Percentiles rank a stretch among this genome's conserved stretches.
Conservation (phyloP, 2,888 invertebrate genomes). For the Acanthosepion lycidas region DNA sequence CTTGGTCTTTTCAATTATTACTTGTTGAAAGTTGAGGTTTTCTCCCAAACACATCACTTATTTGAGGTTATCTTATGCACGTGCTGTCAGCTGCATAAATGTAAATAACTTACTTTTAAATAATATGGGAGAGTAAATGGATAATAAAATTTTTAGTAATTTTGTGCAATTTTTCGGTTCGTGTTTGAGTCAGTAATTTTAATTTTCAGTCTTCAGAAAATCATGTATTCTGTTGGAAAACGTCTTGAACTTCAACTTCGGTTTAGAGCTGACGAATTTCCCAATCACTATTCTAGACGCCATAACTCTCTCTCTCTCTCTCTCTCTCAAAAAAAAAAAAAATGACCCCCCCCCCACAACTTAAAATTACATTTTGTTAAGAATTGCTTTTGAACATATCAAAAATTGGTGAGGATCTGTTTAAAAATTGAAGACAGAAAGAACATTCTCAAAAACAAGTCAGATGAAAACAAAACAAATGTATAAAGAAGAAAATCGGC, state of each 20-base stretch:
- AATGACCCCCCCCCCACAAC: rapidly evolving
- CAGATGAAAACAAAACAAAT: no score
- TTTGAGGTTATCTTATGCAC: not conserved
- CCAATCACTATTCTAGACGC: not conserved
- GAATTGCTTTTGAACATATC: not conserved
- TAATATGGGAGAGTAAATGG: not conserved
- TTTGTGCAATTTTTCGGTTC: not conserved
- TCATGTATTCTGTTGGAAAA: not conserved
- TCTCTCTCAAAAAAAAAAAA: not conserved
- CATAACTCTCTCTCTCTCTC: not conserved
- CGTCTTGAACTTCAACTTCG: not conserved
- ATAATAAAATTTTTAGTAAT: not conserved
- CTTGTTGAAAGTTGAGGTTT: not conserved
- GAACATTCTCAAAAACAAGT: no score
- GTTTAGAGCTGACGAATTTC: no score
- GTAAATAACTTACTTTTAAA: not conserved
- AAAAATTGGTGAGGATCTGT: not conserved
- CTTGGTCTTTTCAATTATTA: not conserved
- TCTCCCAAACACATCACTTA: not conserved
- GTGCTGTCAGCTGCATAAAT: not conserved
- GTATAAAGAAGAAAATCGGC: no score
- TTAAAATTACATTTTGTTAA: not conserved
- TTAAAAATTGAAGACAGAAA: no score
- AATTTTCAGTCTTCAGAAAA: not conserved
- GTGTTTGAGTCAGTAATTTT: no score